Evolutionary conservation across 2,113 vertebrate genomes (phyloP).

Genomic region (Oenanthe melanoleuca): DNA sequence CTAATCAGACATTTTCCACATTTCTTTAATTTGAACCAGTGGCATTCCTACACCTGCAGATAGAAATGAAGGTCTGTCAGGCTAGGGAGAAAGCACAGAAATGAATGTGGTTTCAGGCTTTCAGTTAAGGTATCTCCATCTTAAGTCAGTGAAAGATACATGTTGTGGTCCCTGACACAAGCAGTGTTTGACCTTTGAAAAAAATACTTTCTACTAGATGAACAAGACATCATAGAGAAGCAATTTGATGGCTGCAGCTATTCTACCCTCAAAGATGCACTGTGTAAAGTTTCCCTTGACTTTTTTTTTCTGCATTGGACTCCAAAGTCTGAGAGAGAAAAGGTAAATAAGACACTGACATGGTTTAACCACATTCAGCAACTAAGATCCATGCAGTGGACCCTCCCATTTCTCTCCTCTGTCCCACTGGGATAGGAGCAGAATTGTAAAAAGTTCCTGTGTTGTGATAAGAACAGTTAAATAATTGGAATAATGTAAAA

Average conservation of each 20-base stretch:
- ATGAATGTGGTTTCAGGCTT: not conserved
- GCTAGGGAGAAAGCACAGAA: not conserved
- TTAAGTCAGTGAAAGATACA: not conserved
- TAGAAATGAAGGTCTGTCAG: not conserved
- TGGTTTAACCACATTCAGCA: not conserved
- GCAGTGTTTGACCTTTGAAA: not conserved
- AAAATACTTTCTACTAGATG: not conserved
- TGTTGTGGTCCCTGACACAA: not conserved
- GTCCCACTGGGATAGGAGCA: not conserved
- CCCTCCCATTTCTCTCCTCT: not conserved
- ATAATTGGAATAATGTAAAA: not conserved
- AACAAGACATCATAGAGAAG: not conserved
- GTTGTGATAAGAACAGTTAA: rapidly evolving
- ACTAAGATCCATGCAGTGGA: not conserved
- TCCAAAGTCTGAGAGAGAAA: not conserved
- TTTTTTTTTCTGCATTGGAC: not conserved
- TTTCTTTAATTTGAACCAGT: not conserved
- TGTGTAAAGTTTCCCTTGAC: not conserved
- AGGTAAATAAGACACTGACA: not conserved
- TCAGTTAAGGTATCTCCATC: not conserved
- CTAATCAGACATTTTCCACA: not conserved
- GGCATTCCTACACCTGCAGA: not conserved
- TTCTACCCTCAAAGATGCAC: not conserved
- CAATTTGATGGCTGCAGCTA: not conserved
- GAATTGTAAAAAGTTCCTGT: not conserved